Base-by-base conservation (phyloP, 2,113 vertebrate genomes). In the Leuciscus idus region DNA sequence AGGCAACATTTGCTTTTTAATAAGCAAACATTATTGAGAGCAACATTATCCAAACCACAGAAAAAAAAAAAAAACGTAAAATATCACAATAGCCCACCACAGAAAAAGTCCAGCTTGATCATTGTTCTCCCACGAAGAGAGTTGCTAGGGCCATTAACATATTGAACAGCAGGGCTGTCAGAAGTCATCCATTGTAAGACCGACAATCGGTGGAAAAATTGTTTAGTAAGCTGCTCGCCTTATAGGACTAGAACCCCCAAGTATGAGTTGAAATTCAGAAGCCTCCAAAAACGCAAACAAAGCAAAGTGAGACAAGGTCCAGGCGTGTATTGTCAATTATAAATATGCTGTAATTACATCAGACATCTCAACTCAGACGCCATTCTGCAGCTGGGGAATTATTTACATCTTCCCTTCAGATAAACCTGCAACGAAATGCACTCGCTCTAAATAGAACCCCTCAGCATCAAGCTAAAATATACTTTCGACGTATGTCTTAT, bases 261-360 rank as follows among this genome's bases (percentile, higher is more conserved):
- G 68, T 23, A 33, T 72, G 36, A 77, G 48, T 30, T 77, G 26
- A 77, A 28, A 52, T 52, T 21, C 74, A 77, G 26, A 68, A 68
- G 80, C n/a, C 10, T 68, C 62, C 46, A 82, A 82, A 66, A 82
- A 64, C n/a, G 3, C 36, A 81, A 39, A 50, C 62, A 82, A 82
- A 50, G n/a, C 28, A 48, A 82, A 52, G 46, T 50, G 4, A 82
- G n/a, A 23, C 43, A 46, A 68, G n/a, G n/a, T 82, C 43, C 43
- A 68, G 61, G 17, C 30, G 1, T 61, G 21, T n/a, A 61, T n/a
- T 59, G 19, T 43, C 21, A 19, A 39, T 72, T 39, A 72, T 30
- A 26, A 26, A 77, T 30, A 55, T 55, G 48, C 15, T 77, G 48
- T 30, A 77, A 77, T 77, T 77, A 55, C 74, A 19, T 77, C 7